A percentile compares a stretch with the other conserved stretches of the same genome.
Conservation (phyloP, 2,113 vertebrate species). For the Apistogramma diplotaenia region DNA sequence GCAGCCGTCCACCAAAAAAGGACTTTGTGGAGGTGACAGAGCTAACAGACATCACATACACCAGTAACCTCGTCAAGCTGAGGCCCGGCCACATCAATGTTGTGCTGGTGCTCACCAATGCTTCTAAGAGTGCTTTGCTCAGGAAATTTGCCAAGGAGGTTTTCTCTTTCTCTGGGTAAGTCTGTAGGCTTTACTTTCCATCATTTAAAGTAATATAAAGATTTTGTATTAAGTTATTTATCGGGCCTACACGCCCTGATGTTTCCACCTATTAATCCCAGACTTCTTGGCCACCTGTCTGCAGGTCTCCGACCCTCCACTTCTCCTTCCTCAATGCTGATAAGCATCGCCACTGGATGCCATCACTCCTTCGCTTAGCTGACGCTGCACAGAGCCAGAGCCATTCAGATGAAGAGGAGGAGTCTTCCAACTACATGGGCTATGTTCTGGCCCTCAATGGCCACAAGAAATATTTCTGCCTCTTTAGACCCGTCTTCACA, state of each 20-base stretch:
- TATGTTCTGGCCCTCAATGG: conserved; percentile 92
- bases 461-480: conserved; percentile 95
- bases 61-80: conserved; percentile 89
- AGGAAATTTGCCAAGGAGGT: conserved; percentile 92
- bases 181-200: neutral
- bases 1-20: conserved; percentile 86
- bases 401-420: conserved; percentile 75
- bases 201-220: neutral
- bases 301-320: conserved; percentile 87
- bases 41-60: conserved; percentile 91
- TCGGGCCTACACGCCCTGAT: neutral
- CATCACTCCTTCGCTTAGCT: conserved; percentile 81
- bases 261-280: neutral
- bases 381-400: conserved; percentile 63
- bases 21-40: conserved; percentile 94
- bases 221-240: neutral
- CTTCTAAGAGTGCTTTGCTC: conserved; percentile 87
- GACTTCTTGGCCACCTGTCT: neutral
- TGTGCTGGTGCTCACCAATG: conserved; percentile 86
- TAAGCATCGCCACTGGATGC: conserved; percentile 90
- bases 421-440: conserved; percentile 84
- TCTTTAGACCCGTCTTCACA: conserved; percentile 87
- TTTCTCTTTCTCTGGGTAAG: conserved; percentile 90
- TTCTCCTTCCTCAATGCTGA: conserved; percentile 96
- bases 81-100: conserved; percentile 92